Conservation (phyloP, 2,797 vertebrate species). For the Acrocephalus scirpaceus region DNA sequence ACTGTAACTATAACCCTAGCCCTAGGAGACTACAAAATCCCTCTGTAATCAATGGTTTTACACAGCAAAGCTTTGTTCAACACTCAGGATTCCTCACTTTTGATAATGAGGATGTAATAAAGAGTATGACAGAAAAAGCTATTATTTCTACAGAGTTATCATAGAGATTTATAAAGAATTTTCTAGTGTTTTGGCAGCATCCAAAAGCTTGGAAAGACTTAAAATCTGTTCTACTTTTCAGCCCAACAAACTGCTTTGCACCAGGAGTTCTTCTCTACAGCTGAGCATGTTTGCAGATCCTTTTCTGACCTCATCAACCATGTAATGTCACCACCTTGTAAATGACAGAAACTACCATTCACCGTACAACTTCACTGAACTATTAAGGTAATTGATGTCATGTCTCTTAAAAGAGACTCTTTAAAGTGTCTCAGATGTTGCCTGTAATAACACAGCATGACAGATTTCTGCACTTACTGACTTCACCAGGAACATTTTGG, state of each 20-base stretch:
- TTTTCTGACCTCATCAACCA: conserved; percentile 73
- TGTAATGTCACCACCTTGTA: conserved; percentile 47
- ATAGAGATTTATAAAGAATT: not conserved
- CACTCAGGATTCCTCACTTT: not conserved
- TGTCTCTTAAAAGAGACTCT: not conserved
- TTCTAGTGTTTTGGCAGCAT: not conserved
- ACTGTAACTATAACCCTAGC: not conserved
- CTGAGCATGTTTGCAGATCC: conserved; percentile 50
- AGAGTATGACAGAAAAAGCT: not conserved
- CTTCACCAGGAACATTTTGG: not conserved
- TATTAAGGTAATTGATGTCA: not conserved
- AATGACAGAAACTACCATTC: conserved; percentile 28
- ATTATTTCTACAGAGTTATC: not conserved
- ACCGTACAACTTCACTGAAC: not conserved
- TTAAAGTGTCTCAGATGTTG: not conserved
- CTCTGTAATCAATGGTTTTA: not conserved
- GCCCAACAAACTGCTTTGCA: conserved; percentile 30
- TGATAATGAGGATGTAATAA: not conserved
- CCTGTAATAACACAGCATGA: not conserved
- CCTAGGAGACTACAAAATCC: not conserved
- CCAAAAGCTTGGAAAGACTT: not conserved
- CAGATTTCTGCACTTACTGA: not conserved
- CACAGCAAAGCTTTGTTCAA: not conserved
- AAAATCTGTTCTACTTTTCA: conserved; percentile 44
- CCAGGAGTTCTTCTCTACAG: conserved; percentile 56